Base-by-base conservation (phyloP, 2,797 vertebrate species). In the Sternotherus odoratus region DNA sequence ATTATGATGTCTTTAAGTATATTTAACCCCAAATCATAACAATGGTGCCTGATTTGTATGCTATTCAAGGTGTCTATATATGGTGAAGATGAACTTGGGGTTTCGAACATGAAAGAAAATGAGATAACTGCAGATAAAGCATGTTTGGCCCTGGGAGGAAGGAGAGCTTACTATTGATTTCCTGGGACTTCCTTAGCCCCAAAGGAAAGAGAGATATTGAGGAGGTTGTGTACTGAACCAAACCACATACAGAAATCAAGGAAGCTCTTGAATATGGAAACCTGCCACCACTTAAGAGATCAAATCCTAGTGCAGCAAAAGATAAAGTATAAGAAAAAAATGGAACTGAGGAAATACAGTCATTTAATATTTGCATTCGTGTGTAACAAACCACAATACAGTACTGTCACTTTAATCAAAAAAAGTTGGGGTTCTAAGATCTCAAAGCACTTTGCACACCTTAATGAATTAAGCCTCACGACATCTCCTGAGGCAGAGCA, bases 91-190 rank as follows among this genome's bases (percentile, higher is more conserved):
- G 91, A 94, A 79, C 95, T 93, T 88, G 95, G 17, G 86, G 3
- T 82, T n/a, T 97, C 95, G 95, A 95, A 93, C 94, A 95, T 96
- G 96, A 91, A 94, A 97, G 93, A 95, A 97, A 81, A 97, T 5
- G 91, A 96, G 96, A 95, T 95, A 93, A 94, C 88, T 97, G 94
- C 94, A 95, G 93, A 94, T 88, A 89, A 81, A 93, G 91, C 50
- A 79, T 92, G 89, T 82, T 89, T 72, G 86, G 74, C 49, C 84
- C 93, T 95, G 57, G 77, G 93, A 96, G 94, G 82, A 94, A 90
- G 56, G 72, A 86, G 77, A 94, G 91, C 72, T 78, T 83, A 80
- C 57, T 15, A 77, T 74, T 82, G 77, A 75, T 87, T 94, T 79
- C 80, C 84, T 80, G 80, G 72, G 51, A 1, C 1, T 77, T 90